phyloP scores from a whole-genome alignment of 1,140 invertebrate genomes.

The Myzus persicae region DNA sequence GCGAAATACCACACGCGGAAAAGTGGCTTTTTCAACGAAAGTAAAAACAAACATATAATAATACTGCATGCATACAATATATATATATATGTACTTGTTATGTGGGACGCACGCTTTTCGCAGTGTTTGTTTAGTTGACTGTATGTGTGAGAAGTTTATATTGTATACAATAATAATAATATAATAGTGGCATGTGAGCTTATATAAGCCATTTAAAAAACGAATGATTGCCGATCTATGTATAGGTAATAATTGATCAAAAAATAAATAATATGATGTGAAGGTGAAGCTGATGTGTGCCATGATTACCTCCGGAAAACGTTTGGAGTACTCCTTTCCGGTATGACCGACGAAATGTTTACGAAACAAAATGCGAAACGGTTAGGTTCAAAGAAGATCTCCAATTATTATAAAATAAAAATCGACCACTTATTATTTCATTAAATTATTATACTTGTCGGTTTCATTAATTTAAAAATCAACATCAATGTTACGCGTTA shows the following conservation, averaged over 20 bases:
- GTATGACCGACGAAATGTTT: neutral
- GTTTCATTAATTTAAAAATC: neutral
- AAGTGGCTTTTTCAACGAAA: slow-evolving; percentile 4
- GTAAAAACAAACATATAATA: neutral
- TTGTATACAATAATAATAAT: too few species aligned
- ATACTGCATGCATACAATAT: too few species aligned
- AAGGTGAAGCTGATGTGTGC: neutral
- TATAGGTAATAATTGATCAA: too few species aligned
- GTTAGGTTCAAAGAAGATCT: neutral
- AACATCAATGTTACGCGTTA: neutral
- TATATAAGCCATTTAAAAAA: neutral
- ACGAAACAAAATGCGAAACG: neutral
- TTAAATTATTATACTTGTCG: too few species aligned
- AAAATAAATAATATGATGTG: too few species aligned
- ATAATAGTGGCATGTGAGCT: neutral
- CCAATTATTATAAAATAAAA: neutral
- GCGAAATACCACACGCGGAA: neutral
- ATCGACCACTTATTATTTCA: too few species aligned
- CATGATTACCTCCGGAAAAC: neutral
- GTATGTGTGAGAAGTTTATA: neutral
- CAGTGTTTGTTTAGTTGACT: neutral
- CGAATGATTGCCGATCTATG: neutral
- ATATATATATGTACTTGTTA: too few species aligned
- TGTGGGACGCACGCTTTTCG: neutral
- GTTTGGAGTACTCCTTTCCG: neutral